A percentile compares a stretch with the other conserved stretches of the same genome.
These are phyloP conservation scores for Craterocephalus amniculus DNA, from an alignment of 2,797 vertebrate genomes.

Conservation along the genomic window DNA sequence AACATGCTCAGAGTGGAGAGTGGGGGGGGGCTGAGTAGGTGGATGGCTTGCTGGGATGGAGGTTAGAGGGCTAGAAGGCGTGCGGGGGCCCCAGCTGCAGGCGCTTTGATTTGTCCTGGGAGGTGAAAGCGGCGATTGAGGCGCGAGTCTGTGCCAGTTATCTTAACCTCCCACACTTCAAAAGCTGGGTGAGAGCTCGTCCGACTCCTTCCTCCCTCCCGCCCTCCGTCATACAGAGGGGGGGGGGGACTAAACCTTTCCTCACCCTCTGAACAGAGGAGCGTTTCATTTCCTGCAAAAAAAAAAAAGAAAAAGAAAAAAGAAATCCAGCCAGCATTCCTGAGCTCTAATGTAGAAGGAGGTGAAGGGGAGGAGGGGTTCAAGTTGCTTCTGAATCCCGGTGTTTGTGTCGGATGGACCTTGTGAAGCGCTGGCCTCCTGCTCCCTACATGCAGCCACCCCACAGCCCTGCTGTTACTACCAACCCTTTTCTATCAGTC, in stretches of 20 bases:
- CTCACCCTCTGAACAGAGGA: conserved; percentile 85
- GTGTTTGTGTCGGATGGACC: conserved; percentile 83
- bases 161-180: conserved; percentile 91
- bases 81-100: conserved; percentile 78
- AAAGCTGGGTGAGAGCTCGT: conserved; percentile 71
- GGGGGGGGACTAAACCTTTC: conserved; percentile 64
- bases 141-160: conserved; percentile 82
- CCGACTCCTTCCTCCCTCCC: conserved; percentile 50
- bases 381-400: conserved; percentile 86
- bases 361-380: conserved; percentile 69
- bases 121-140: conserved; percentile 78
- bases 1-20: conserved; percentile 39
- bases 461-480: conserved; percentile 61
- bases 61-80: conserved; percentile 61
- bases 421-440: conserved; percentile 83
- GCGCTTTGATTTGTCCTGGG: conserved; percentile 81
- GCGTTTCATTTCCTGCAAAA: conserved; percentile 87
- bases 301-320: conserved; percentile 66
- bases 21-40: conserved; percentile 30
- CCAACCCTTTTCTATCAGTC: conserved; percentile 1
- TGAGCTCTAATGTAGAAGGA: conserved; percentile 80
- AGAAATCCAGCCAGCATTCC: conserved; percentile 80
- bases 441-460: conserved; percentile 69
- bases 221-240: conserved; percentile 38
- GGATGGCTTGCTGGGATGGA: conserved; percentile 34